Percentiles rank a stretch among this genome's conserved stretches.
Evolutionary conservation across 2,888 invertebrate species (phyloP).

Genomic region (Drosophila tanythrix): DNA sequence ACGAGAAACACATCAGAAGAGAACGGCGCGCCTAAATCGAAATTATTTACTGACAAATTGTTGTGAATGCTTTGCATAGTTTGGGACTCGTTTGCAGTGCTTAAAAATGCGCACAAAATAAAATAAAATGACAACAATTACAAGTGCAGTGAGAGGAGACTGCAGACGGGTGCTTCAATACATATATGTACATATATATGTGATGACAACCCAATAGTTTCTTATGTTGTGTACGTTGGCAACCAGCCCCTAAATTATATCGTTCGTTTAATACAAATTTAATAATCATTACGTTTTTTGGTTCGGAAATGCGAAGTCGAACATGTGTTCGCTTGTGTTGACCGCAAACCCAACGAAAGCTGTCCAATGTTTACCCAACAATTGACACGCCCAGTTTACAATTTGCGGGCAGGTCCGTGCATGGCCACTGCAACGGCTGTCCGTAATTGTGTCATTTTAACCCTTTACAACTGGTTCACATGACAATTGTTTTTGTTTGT

Average conservation of each 20-base stretch:
- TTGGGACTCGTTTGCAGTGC: constrained; percentile 55
- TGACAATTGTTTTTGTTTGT: constrained; percentile 12
- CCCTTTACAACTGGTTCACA: constrained; percentile 41
- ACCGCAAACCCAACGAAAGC: constrained; percentile 68
- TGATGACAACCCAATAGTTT: constrained; percentile 34
- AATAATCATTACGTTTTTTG: constrained; percentile 59
- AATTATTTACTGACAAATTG: constrained; percentile 85
- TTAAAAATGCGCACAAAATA: constrained; percentile 60
- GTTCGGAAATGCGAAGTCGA: constrained; percentile 63
- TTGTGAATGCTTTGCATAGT: constrained; percentile 82
- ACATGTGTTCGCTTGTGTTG: constrained; percentile 71
- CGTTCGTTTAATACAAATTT: constrained; percentile 63
- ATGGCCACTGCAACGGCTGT: constrained; percentile 17
- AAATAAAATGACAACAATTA: constrained; percentile 59
- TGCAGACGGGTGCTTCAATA: constrained; percentile 37
- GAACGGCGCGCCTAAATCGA: constrained; percentile 56
- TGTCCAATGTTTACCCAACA: constrained; percentile 83
- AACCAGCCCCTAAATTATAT: constrained; percentile 59
- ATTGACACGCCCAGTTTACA: constrained; percentile 74
- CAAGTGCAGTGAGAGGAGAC: constrained; percentile 34
- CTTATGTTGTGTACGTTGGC: constrained; percentile 8
- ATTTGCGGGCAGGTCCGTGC: constrained; percentile 44
- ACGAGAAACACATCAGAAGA: constrained; percentile 26
- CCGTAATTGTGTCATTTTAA: constrained; percentile 77
- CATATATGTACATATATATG: constrained; percentile 1